Conservation (phyloP, 1,140 invertebrate species). For the Trissolcus basalis region DNA sequence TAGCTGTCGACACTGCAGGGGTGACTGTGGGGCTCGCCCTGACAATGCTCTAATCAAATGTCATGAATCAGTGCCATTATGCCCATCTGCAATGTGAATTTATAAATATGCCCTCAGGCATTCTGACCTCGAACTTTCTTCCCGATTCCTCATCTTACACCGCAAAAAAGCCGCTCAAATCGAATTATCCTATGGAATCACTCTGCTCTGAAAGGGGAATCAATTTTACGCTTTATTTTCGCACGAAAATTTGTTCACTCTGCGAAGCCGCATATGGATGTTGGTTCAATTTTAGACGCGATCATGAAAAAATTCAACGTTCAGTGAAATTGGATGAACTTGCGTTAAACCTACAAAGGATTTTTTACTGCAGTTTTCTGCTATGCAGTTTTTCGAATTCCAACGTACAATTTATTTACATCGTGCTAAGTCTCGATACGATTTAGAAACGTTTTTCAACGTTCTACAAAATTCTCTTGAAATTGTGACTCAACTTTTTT, state of each 20-base stretch:
- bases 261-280: constrained; percentile 20
- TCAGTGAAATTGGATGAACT: not conserved
- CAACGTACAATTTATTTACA: too few species aligned
- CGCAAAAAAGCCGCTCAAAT: constrained; percentile 26
- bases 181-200: constrained; percentile 27
- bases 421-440: too few species aligned
- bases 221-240: constrained; percentile 28
- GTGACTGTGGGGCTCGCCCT: constrained; percentile 61
- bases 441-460: too few species aligned
- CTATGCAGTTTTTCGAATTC: too few species aligned
- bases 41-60: constrained; percentile 76
- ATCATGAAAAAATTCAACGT: constrained; percentile 19
- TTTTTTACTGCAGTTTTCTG: too few species aligned
- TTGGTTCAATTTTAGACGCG: constrained; percentile 20
- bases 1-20: constrained; percentile 50
- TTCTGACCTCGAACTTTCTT: constrained; percentile 39
- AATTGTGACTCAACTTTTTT: too few species aligned
- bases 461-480: too few species aligned
- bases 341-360: constrained; percentile 11
- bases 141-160: constrained; percentile 26
- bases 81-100: constrained; percentile 75
- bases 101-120: constrained; percentile 72
- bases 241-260: constrained; percentile 13
- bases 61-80: constrained; percentile 75
- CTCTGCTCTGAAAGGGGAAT: constrained; percentile 5